Evolutionary conservation across 2,888 invertebrate genomes (phyloP), one percentile per base, ranked within the genome.

Genomic region (Acanthoscelides obtectus): DNA sequence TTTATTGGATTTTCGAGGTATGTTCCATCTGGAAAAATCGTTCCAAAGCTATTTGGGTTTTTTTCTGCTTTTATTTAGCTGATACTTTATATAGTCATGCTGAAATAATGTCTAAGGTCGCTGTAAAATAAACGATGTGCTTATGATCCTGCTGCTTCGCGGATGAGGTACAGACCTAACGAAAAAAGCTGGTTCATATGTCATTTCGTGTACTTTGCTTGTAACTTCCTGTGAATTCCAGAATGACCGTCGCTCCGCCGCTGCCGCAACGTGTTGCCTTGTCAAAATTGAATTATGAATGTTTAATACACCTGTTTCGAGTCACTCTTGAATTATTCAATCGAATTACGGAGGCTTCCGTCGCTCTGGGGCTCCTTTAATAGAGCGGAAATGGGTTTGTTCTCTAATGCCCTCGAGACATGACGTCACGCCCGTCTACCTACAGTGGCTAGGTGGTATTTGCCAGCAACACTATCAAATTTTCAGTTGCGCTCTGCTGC

Each of bases 261-360:
- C 45, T 45, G 25, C 17, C 17, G 45, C 6, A 45, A 45, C 45
- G 45, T 45, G 45, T 45, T 12, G 45, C 45, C 25, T 45, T 45
- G 45, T 45, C 27, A 64, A 71, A 71, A 71, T 71, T 71, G 68
- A 67, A 65, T 68, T 71, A 68, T 71, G 65, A 68, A 68, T 68
- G 71, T 71, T 71, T 71, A 63, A 71, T 71, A 65, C 22, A 71
- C 71, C 71, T 68, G 71, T 22, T 64, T 65, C 68, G 68, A 64
- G 19, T 22, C 20, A 22, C 17, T 64, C 64, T 25, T 71, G 71
- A 64, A 71, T 68, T 68, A 71, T 71, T 67, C 67, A 71, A 68
- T 71, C 71, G 71, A 68, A 71, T 71, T 71, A 71, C 64, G 45
- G 8, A 45, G 45, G 12, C 45, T 45, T 17, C 45, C 45, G 45